Evolutionary conservation across 2,797 vertebrate species (phyloP), one percentile per base, ranked within the genome.

Genomic region (Sebastes itinus): DNA sequence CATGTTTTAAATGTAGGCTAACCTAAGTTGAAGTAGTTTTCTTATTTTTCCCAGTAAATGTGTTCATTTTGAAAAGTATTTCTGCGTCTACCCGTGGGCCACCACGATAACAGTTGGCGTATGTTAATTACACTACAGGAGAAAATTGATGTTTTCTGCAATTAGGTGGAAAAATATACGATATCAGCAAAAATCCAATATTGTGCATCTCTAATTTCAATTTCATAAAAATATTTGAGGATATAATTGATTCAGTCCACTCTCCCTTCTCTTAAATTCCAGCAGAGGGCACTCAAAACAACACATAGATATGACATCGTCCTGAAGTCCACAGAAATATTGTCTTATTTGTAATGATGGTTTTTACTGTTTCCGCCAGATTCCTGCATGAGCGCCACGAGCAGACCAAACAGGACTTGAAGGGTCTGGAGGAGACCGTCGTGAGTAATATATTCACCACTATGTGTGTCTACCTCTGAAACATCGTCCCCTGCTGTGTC

Each of bases 341-440:
- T 30, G 7, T 55, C 10, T 22, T 35, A 7, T 68, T n/a, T 46
- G 2, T 46, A 22, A 13, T 42, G 6, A 61, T 58, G 38, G 1
- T 73, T 78, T 78, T 85, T 86, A 10, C 20, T 87, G 13, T 82
- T 80, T 78, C 27, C 76, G 38, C 78, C 82, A 99, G 98, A 91
- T 94, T 97, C 90, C 96, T 98, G 88, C 98, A 98, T 87, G 97
- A 98, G 90, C 97, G 97, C 88, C 97, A 97, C 35, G 97, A 99
- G 80, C 98, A 98, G 95, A 97, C 98, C 62, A 97, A 97, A 92
- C 97, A 98, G 92, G 98, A 99, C 91, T 95, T 99, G 67, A 99
- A 97, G 89, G 97, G 97, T 76, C 95, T 99, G 92, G 97, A 99
- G 91, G 98, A 99, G 93, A 99, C 98, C 7, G 98, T 99, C 90